These are phyloP conservation scores for Tupaia chinensis DNA, from an alignment of 2,113 vertebrate species.

Conservation along the genomic window DNA sequence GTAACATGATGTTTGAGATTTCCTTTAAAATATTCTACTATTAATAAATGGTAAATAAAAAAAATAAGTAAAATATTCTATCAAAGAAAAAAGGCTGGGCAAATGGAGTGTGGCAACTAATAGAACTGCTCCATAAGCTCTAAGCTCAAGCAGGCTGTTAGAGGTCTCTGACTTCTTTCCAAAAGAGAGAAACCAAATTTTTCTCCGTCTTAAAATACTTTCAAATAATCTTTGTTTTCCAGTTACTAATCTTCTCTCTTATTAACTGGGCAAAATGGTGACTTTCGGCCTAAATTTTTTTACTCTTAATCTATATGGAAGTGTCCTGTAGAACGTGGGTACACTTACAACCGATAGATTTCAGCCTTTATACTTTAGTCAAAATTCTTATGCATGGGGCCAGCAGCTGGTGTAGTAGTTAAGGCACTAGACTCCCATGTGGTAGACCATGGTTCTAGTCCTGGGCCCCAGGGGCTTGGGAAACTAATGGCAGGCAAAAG, in stretches of 20 bases:
- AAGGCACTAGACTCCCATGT: no score
- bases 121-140: background rate
- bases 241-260: background rate
- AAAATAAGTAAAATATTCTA: background rate
- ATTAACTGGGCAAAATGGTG: background rate
- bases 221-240: slow-evolving; percentile 40
- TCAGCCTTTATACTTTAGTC: background rate
- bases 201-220: background rate
- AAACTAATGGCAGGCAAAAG: no score
- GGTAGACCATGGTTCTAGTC: no score
- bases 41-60: no score
- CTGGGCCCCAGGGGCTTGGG: no score
- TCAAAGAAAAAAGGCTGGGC: background rate
- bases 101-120: background rate
- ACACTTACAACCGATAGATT: background rate
- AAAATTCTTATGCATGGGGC: background rate
- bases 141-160: background rate
- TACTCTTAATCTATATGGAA: background rate
- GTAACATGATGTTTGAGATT: background rate
- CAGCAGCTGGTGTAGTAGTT: no score
- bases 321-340: background rate
- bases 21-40: background rate
- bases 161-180: background rate
- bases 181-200: background rate
- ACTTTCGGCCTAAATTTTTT: background rate